A percentile compares a stretch with the other conserved stretches of the same genome.
phyloP scores from a whole-genome alignment of 1,140 invertebrate genomes.

The Nautilus pompilius region DNA sequence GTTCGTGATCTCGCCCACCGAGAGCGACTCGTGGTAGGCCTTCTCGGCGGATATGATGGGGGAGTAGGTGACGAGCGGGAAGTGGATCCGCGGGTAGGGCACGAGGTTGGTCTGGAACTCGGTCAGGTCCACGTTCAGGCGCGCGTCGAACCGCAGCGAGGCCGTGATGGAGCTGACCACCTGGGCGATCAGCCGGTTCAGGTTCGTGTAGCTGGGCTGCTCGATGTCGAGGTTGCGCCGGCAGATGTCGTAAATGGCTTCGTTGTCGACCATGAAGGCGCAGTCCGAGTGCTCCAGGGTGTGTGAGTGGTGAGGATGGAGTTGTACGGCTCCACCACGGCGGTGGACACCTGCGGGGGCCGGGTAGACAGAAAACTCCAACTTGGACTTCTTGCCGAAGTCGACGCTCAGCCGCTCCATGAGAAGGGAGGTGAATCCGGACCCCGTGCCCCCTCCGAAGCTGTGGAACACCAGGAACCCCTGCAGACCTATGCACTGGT shows the following conservation, averaged over 20 bases:
- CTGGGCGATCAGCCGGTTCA: slow-evolving; percentile 73
- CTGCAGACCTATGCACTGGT: slow-evolving; percentile 75
- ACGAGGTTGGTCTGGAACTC: slow-evolving; percentile 70
- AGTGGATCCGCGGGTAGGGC: no score
- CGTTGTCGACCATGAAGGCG: slow-evolving; percentile 65
- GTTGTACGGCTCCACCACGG: slow-evolving; percentile 55
- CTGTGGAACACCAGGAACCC: slow-evolving; percentile 74
- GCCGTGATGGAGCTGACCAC: slow-evolving; percentile 65
- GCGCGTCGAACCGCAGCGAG: slow-evolving; percentile 74
- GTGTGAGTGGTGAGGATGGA: slow-evolving; percentile 56
- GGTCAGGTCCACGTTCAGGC: slow-evolving; percentile 76
- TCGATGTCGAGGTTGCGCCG: slow-evolving; percentile 69
- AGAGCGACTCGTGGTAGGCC: slow-evolving; percentile 54
- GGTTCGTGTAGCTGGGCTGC: slow-evolving; percentile 70
- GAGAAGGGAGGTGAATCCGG: slow-evolving; percentile 79
- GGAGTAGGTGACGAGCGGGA: slow-evolving; percentile 39
- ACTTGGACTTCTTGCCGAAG: slow-evolving; percentile 26
- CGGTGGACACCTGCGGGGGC: slow-evolving; percentile 70
- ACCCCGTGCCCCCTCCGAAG: slow-evolving; percentile 82
- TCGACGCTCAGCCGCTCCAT: slow-evolving; percentile 78
- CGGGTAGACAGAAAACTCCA: slow-evolving; percentile 56
- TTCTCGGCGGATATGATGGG: slow-evolving; percentile 43
- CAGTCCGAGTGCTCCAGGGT: slow-evolving; percentile 58
- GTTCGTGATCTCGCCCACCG: slow-evolving; percentile 69
- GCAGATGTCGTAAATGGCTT: slow-evolving; percentile 91